Evolutionary conservation across 2,888 invertebrate species (phyloP).

Genomic region (Ormia ochracea): DNA sequence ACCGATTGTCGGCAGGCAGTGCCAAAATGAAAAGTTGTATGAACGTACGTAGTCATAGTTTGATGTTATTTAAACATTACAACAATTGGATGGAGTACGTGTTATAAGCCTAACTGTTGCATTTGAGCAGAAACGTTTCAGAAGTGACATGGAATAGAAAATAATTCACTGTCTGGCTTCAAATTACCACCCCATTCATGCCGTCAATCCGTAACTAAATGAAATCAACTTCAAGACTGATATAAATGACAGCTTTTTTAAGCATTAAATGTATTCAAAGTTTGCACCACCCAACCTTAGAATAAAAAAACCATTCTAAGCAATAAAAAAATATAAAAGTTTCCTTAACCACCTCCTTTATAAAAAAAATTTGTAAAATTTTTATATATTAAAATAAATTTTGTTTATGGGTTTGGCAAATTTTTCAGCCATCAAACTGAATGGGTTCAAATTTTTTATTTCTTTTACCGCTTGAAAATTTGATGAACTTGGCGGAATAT

Average conservation of each 20-base stretch:
- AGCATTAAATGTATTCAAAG: constrained; percentile 35
- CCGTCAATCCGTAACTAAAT: neutral
- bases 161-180: constrained; percentile 5
- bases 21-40: neutral
- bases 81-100: constrained; percentile 57
- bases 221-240: constrained; percentile 24
- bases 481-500: constrained; percentile 1
- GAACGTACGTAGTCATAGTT: neutral
- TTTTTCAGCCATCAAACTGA: neutral
- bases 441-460: constrained; percentile 4
- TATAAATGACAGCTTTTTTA: neutral
- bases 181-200: neutral
- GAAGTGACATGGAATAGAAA: neutral
- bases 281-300: neutral
- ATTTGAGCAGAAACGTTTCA: constrained; percentile 19
- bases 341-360: constrained; percentile 1
- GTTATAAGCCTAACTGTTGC: constrained; percentile 59
- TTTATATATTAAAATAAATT: neutral
- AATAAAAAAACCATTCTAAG: constrained; percentile 13
- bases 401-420: neutral
- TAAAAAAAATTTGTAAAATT: constrained; percentile 20
- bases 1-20: neutral
- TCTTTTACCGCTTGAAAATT: neutral
- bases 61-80: constrained; percentile 52
- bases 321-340: constrained; percentile 7